phyloP scores from a whole-genome alignment of 1,140 invertebrate species.

The Drosophila guanche region DNA sequence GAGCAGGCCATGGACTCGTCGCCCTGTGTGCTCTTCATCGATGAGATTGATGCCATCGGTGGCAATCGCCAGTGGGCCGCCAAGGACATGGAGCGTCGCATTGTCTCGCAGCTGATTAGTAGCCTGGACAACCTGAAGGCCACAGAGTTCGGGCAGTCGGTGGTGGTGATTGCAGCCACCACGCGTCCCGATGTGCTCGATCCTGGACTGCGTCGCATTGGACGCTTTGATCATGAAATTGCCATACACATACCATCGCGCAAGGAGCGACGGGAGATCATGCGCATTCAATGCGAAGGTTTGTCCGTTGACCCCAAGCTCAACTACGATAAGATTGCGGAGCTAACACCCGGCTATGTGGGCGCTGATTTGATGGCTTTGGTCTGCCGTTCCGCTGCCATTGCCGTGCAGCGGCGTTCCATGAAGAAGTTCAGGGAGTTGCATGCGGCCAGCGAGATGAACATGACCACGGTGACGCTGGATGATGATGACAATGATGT shows the following conservation, averaged over 20 bases:
- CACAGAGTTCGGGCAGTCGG: slow-evolving; percentile 87
- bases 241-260: slow-evolving; percentile 96
- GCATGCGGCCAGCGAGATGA: slow-evolving; percentile 65
- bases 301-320: slow-evolving; percentile 89
- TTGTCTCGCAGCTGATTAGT: slow-evolving; percentile 95
- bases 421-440: slow-evolving; percentile 71
- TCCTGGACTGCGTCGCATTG: slow-evolving; percentile 94
- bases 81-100: slow-evolving; percentile 97
- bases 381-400: slow-evolving; percentile 93
- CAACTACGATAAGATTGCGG: slow-evolving; percentile 89
- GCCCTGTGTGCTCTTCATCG: slow-evolving; percentile 96
- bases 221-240: slow-evolving; percentile 97
- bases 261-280: slow-evolving; percentile 89
- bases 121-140: slow-evolving; percentile 92
- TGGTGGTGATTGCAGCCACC: slow-evolving; percentile 97
- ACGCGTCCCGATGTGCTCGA: slow-evolving; percentile 97
- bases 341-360: slow-evolving; percentile 97
- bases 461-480: slow-evolving; percentile 76
- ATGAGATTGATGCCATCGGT: slow-evolving; percentile 96
- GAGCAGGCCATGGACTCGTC: slow-evolving; percentile 89
- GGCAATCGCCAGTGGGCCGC: slow-evolving; percentile 93
- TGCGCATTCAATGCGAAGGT: slow-evolving; percentile 89
- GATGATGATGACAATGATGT: slow-evolving; percentile 71
- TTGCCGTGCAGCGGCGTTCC: slow-evolving; percentile 88
- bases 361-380: slow-evolving; percentile 96